These are phyloP conservation scores for Leptopilina syphax DNA, from an alignment of 2,888 invertebrate genomes.

Conservation along the genomic window DNA sequence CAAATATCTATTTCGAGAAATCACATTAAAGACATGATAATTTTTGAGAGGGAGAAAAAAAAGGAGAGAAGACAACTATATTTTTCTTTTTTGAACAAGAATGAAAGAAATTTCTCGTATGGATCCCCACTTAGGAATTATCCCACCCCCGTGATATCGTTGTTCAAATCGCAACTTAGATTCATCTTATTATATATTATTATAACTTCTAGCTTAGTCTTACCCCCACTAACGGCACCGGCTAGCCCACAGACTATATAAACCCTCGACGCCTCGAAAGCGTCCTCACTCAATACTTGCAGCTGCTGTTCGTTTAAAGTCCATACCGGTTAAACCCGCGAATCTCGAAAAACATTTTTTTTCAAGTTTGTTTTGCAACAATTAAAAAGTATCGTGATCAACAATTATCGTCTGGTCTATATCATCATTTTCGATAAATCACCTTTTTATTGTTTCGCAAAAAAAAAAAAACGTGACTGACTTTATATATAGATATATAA, in stretches of 20 bases:
- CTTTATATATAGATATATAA: not conserved
- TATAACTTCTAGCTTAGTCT: conserved; percentile 68
- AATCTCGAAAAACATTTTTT: conserved; percentile 6
- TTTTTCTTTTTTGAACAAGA: not conserved
- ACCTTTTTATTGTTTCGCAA: conserved; percentile 5
- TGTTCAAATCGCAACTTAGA: conserved; percentile 61
- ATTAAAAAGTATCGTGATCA: not conserved
- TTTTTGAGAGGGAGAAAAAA: too few species aligned
- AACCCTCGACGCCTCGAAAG: conserved; percentile 70
- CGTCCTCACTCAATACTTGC: conserved; percentile 73
- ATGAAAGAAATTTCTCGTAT: conserved; percentile 13
- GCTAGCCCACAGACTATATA: conserved; percentile 73
- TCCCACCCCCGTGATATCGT: conserved; percentile 45
- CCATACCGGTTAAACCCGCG: conserved; percentile 60
- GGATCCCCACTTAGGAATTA: conserved; percentile 43
- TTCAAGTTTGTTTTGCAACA: conserved; percentile 12
- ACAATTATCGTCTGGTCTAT: too few species aligned
- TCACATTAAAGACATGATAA: too few species aligned
- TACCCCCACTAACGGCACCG: conserved; percentile 62
- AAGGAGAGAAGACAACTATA: too few species aligned
- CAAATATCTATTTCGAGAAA: too few species aligned
- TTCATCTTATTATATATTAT: conserved; percentile 66
- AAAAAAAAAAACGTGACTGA: not conserved
- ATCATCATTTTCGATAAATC: not conserved
- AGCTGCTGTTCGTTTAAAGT: conserved; percentile 71